Evolutionary conservation across 2,888 invertebrate species (phyloP).

Genomic region (Mythimna loreyi): DNA sequence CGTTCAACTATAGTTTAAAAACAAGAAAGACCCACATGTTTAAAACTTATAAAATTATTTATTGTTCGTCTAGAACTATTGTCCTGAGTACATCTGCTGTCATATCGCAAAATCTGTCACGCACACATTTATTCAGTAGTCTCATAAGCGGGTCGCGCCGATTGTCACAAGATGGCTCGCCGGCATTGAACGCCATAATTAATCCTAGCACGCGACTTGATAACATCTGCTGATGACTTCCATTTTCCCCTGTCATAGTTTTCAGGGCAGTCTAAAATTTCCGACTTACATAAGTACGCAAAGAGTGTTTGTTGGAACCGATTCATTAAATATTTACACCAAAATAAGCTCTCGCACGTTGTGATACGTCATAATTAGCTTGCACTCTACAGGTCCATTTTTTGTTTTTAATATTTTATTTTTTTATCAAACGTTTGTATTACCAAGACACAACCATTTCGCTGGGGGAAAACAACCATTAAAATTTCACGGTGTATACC

Average conservation of each 20-base stretch:
- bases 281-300: too few species aligned
- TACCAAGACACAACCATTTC: too few species aligned
- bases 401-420: too few species aligned
- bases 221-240: constrained; percentile 20
- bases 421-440: too few species aligned
- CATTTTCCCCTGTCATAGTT: constrained; percentile 28
- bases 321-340: too few species aligned
- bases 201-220: constrained; percentile 28
- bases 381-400: too few species aligned
- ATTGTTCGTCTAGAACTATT: not conserved
- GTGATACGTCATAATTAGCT: too few species aligned
- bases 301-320: too few species aligned
- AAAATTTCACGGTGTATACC: too few species aligned
- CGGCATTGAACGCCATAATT: constrained; percentile 16
- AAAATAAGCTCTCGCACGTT: too few species aligned
- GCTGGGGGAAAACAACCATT: too few species aligned
- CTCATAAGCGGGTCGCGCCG: not conserved
- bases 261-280: constrained; percentile 25
- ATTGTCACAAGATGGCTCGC: not conserved
- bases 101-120: not conserved
- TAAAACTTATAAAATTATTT: not conserved
- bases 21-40: not conserved
- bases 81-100: not conserved
- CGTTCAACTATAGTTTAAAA: too few species aligned
- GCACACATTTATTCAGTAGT: not conserved